Conservation (phyloP, 2,113 vertebrate genomes). For the Ictalurus furcatus region DNA sequence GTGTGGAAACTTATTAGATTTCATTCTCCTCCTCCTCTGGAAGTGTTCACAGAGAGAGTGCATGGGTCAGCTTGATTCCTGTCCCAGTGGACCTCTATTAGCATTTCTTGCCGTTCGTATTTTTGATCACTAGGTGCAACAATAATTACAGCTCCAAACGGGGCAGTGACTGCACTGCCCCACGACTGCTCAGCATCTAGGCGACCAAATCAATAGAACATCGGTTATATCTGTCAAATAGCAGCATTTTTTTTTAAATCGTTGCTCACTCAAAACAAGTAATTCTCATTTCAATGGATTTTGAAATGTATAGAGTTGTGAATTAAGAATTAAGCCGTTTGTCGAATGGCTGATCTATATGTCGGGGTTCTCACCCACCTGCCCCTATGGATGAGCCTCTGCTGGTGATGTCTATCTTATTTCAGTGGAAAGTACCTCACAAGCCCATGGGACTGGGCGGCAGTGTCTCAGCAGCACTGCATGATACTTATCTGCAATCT, state of each 20-base stretch:
- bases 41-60: background rate
- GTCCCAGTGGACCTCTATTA: background rate
- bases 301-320: background rate
- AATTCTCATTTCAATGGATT: background rate
- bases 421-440: background rate
- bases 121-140: background rate
- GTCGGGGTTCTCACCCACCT: background rate
- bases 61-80: background rate
- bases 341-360: background rate
- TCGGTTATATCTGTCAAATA: background rate
- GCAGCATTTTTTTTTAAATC: background rate
- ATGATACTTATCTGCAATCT: slow-evolving; percentile 27
- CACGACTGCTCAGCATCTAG: background rate
- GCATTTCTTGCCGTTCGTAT: background rate
- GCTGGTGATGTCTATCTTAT: background rate
- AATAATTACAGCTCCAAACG: background rate
- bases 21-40: background rate
- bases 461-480: background rate
- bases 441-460: slow-evolving; percentile 30
- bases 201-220: background rate
- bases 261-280: background rate
- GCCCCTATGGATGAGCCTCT: background rate
- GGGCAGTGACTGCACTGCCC: background rate
- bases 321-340: background rate
- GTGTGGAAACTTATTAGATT: background rate